Conservation (phyloP, 2,888 invertebrate genomes). For the Heliconius sara region DNA sequence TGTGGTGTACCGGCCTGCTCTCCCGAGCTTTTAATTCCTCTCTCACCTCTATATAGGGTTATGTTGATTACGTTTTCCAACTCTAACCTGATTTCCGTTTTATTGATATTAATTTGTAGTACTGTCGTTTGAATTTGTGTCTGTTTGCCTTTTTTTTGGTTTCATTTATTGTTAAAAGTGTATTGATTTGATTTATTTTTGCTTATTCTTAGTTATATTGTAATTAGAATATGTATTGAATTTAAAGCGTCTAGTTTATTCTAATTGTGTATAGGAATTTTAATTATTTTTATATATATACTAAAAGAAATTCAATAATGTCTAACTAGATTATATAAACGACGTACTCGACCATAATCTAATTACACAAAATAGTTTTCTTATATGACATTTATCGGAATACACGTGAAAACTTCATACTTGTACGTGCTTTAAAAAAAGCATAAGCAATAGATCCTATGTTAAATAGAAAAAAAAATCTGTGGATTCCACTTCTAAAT, state of each 20-base stretch:
- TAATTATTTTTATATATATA: not conserved
- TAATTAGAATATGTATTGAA: not conserved
- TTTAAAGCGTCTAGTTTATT: not conserved
- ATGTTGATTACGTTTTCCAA: constrained; percentile 63
- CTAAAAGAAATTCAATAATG: not conserved
- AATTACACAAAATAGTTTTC: not conserved
- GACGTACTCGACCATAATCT: not conserved
- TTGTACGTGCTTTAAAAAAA: constrained; percentile 24
- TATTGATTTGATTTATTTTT: not conserved
- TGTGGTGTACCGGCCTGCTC: constrained; percentile 82
- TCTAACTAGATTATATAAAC: not conserved
- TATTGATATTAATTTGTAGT: constrained; percentile 43
- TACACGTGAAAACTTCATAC: not conserved
- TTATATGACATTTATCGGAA: not conserved
- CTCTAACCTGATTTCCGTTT: constrained; percentile 51
- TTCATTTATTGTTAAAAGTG: not conserved
- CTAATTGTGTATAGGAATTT: not conserved
- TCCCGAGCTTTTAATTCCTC: constrained; percentile 73
- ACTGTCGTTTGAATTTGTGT: constrained; percentile 4
- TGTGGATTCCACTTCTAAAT: constrained; percentile 57
- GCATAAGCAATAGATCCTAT: constrained; percentile 49
- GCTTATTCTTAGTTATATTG: not conserved
- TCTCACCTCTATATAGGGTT: constrained; percentile 69
- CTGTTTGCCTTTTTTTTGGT: not conserved
- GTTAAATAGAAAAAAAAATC: constrained; percentile 47